Percentiles rank a stretch among this genome's conserved stretches.
Evolutionary conservation across 2,888 invertebrate species (phyloP).

Genomic region (Litoditis marina): DNA sequence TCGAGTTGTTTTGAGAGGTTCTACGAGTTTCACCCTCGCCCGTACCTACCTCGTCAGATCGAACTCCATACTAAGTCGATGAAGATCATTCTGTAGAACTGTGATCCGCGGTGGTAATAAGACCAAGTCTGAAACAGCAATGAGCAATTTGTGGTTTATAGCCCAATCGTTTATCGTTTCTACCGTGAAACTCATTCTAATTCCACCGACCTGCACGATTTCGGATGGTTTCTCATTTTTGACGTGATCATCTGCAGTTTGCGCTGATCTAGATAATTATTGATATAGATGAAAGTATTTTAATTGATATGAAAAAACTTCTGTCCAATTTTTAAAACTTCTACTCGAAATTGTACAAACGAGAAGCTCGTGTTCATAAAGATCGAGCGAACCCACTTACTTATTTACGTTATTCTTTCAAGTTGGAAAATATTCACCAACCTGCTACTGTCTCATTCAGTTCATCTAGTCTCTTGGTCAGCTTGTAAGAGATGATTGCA

Average conservation of each 20-base stretch:
- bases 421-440: not conserved
- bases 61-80: constrained; percentile 15
- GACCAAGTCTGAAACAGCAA: constrained; percentile 5
- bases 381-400: not conserved
- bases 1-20: too few species aligned
- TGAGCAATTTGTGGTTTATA: not conserved
- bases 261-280: too few species aligned
- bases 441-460: constrained; percentile 12
- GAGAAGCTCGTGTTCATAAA: not conserved
- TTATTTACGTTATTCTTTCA: not conserved
- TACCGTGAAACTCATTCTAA: too few species aligned
- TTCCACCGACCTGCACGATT: too few species aligned
- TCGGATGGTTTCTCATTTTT: too few species aligned
- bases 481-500: constrained; percentile 3
- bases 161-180: too few species aligned
- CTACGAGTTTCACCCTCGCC: not conserved
- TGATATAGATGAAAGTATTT: too few species aligned
- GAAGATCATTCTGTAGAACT: constrained; percentile 12
- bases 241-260: too few species aligned
- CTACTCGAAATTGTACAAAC: too few species aligned
- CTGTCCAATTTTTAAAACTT: too few species aligned
- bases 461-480: constrained; percentile 13
- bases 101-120: constrained; percentile 5
- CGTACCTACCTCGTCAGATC: constrained; percentile 8
- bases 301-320: too few species aligned